Evolutionary conservation across 2,888 invertebrate genomes (phyloP).

Genomic region (Netelia virgata): DNA sequence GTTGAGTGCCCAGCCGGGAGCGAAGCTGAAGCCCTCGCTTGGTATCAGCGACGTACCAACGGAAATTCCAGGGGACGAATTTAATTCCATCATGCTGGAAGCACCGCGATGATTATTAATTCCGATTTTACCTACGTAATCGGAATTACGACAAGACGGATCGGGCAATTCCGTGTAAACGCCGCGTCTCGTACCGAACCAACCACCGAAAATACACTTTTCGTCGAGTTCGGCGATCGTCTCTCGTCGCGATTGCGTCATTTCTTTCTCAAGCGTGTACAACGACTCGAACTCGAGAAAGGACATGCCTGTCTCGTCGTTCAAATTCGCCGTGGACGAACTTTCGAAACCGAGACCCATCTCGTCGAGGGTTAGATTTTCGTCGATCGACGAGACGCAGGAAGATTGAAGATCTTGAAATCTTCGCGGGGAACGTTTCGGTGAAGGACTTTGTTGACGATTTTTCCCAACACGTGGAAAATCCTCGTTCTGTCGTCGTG

Average conservation of each 20-base stretch:
- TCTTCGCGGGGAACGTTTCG: slow-evolving; percentile 73
- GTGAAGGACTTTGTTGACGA: slow-evolving; percentile 66
- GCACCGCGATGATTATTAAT: slow-evolving; percentile 17
- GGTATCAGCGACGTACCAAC: slow-evolving; percentile 76
- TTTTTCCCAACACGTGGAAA: slow-evolving; percentile 57
- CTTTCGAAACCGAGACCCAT: slow-evolving; percentile 75
- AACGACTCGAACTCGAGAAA: slow-evolving; percentile 80
- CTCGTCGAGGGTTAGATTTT: slow-evolving; percentile 71
- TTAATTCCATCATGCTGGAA: slow-evolving; percentile 10
- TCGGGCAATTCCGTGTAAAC: slow-evolving; percentile 80
- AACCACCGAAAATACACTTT: slow-evolving; percentile 75
- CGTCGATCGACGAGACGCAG: slow-evolving; percentile 73
- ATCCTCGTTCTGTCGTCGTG: slow-evolving; percentile 65
- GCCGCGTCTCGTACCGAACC: slow-evolving; percentile 76
- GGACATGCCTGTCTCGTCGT: slow-evolving; percentile 74
- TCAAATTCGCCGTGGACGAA: slow-evolving; percentile 63
- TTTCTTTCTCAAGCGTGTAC: slow-evolving; percentile 79
- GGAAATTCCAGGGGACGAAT: slow-evolving; percentile 22
- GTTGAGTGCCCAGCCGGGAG: slow-evolving; percentile 88
- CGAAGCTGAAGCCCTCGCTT: slow-evolving; percentile 87
- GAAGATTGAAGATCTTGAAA: slow-evolving; percentile 61
- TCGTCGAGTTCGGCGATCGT: slow-evolving; percentile 75
- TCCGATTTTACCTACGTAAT: slow-evolving; percentile 53
- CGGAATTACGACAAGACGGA: slow-evolving; percentile 72
- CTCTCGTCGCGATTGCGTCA: slow-evolving; percentile 75